Evolutionary conservation across 2,888 invertebrate genomes (phyloP).

Genomic region (Erannis defoliaria): DNA sequence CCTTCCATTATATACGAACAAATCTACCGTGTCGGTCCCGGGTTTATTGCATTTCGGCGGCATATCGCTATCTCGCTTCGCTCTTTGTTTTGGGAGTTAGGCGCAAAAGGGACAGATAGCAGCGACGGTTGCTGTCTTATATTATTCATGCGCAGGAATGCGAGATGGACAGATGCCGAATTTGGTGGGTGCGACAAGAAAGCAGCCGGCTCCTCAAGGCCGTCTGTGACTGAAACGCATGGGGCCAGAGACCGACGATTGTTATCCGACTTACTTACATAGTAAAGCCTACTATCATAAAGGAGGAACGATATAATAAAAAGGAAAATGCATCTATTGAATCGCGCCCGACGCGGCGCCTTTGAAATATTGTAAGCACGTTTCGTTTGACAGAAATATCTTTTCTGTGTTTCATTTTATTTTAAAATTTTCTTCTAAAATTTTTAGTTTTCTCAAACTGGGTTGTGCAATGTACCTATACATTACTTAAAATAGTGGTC

Average conservation of each 20-base stretch:
- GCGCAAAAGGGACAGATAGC: conserved; percentile 67
- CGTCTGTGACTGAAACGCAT: conserved; percentile 71
- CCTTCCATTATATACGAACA: conserved; percentile 61
- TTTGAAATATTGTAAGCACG: conserved; percentile 61
- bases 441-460: too few relatives aligned
- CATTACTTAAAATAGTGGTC: too few relatives aligned
- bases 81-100: conserved; percentile 45
- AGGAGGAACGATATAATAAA: conserved; percentile 60
- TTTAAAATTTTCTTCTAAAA: too few relatives aligned
- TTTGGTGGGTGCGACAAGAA: conserved; percentile 66
- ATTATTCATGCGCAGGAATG: conserved; percentile 72
- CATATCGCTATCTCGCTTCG: conserved; percentile 60
- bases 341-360: conserved; percentile 34
- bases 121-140: conserved; percentile 68
- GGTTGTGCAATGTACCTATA: too few relatives aligned
- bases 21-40: conserved; percentile 71
- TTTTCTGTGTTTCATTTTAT: not conserved
- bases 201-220: conserved; percentile 59
- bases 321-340: conserved; percentile 68
- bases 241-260: conserved; percentile 75
- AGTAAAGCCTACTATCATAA: conserved; percentile 49
- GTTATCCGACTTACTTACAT: conserved; percentile 64
- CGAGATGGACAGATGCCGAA: conserved; percentile 64
- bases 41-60: conserved; percentile 76
- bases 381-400: not conserved